These are phyloP conservation scores for Masnerella sp. DNA, from an alignment of 2,888 invertebrate genomes.

Conservation along the genomic window DNA sequence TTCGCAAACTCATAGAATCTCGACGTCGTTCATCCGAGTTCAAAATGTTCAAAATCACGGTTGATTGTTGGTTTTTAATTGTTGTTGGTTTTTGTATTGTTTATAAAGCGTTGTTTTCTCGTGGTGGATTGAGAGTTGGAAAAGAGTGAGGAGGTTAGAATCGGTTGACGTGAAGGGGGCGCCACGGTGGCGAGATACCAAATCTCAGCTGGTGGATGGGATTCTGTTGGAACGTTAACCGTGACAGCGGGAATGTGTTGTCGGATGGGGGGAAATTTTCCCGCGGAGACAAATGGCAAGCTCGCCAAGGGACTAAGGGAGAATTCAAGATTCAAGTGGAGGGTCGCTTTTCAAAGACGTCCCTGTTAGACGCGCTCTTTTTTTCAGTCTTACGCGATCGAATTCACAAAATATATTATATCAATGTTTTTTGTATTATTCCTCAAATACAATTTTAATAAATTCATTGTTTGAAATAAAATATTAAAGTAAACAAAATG, in stretches of 20 bases:
- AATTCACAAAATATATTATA: too few species aligned
- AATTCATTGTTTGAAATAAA: too few species aligned
- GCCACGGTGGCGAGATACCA: slow-evolving; percentile 27
- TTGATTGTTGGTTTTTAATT: background rate
- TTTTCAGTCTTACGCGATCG: too few species aligned
- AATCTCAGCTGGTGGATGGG: slow-evolving; percentile 13
- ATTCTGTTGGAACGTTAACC: too few species aligned
- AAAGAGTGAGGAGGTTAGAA: slow-evolving; percentile 41
- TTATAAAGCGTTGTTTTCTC: background rate
- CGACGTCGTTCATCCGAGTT: background rate
- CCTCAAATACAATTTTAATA: too few species aligned
- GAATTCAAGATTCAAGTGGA: too few species aligned
- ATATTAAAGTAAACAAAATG: too few species aligned
- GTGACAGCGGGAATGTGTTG: slow-evolving; percentile 17
- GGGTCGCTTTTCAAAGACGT: background rate
- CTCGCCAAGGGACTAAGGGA: too few species aligned
- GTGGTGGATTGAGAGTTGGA: slow-evolving; percentile 1
- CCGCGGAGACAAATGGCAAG: slow-evolving; percentile 9
- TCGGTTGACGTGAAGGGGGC: slow-evolving; percentile 63
- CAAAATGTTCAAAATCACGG: too few species aligned
- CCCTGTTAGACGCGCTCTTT: too few species aligned
- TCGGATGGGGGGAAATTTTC: slow-evolving; percentile 8
- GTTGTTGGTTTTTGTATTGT: background rate
- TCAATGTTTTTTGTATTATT: too few species aligned
- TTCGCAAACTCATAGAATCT: slow-evolving; percentile 26